phyloP scores from a whole-genome alignment of 92 coral and sea anemone species.

The Virgularia gustaviana region DNA sequence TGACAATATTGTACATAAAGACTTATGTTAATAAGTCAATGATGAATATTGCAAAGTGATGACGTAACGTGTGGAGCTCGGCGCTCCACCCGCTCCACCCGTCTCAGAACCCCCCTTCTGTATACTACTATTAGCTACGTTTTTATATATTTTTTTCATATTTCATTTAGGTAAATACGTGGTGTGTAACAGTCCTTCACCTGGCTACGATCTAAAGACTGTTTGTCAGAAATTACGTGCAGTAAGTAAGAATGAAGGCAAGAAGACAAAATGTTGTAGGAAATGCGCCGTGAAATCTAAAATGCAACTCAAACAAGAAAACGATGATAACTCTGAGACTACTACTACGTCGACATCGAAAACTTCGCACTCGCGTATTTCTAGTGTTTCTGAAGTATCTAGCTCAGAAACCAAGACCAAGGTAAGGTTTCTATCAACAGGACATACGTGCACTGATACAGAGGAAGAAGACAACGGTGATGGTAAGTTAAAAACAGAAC shows the following conservation, averaged over 20 bases:
- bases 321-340: background rate
- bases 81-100: no score
- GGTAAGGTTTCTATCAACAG: slow-evolving; percentile 3
- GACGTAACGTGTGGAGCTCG: no score
- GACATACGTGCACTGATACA: background rate
- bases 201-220: slow-evolving; percentile 66
- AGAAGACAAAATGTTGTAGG: slow-evolving; percentile 42
- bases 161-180: slow-evolving; percentile 77
- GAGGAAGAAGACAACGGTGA: background rate
- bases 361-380: background rate
- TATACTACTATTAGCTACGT: background rate
- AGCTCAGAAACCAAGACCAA: background rate
- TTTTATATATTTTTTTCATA: background rate
- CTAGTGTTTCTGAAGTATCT: background rate
- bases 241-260: slow-evolving; percentile 40
- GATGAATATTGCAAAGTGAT: background rate
- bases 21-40: no score
- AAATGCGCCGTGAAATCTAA: slow-evolving; percentile 39
- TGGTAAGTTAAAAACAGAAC: slow-evolving; percentile 39
- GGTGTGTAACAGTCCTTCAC: slow-evolving; percentile 56
- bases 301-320: slow-evolving; percentile 36
- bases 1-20: no score
- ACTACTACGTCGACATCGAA: background rate
- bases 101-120: no score
- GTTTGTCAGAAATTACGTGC: slow-evolving; percentile 73